These are phyloP conservation scores for Diabrotica balteata DNA, from an alignment of 2,888 invertebrate genomes.

Conservation along the genomic window DNA sequence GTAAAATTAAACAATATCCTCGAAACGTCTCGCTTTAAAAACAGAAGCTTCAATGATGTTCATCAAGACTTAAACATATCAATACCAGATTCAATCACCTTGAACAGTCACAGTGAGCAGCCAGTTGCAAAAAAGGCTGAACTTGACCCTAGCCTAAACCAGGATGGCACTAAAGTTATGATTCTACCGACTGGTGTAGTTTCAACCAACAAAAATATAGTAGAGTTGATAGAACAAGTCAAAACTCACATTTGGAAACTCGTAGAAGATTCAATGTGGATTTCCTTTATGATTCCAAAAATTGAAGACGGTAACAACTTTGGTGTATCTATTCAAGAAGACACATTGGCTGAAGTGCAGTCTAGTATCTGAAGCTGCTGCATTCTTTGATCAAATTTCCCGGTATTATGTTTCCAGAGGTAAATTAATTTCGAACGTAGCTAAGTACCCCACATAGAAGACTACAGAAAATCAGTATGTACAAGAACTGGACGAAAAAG, in stretches of 20 bases:
- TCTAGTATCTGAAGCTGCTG: conserved; percentile 97
- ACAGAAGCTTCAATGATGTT: conserved; percentile 79
- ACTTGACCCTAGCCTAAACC: conserved; percentile 58
- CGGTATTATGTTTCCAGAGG: conserved; percentile 92
- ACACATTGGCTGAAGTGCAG: conserved; percentile 95
- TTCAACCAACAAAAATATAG: conserved; percentile 85
- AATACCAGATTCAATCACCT: conserved; percentile 78
- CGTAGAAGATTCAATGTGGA: conserved; percentile 99
- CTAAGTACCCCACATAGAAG: conserved; percentile 96
- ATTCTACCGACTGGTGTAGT: conserved; percentile 85
- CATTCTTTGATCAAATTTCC: conserved; percentile 97
- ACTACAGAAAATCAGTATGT: conserved; percentile 94
- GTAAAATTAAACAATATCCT: conserved; percentile 87
- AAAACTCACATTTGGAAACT: conserved; percentile 95
- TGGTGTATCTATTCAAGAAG: conserved; percentile 98
- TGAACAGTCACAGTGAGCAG: conserved; percentile 66
- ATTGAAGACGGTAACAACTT: conserved; percentile 99
- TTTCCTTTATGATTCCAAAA: conserved; percentile 97
- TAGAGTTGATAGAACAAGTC: conserved; percentile 87
- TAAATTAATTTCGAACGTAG: conserved; percentile 86
- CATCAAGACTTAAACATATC: conserved; percentile 89
- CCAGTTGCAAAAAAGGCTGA: conserved; percentile 72
- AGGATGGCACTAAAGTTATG: conserved; percentile 75
- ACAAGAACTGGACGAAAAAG: conserved; percentile 94
- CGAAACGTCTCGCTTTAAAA: conserved; percentile 82